A percentile compares a stretch with the other conserved stretches of the same genome.
These are phyloP conservation scores for Bombus waltoni DNA, from an alignment of 1,140 invertebrate genomes.

Conservation along the genomic window DNA sequence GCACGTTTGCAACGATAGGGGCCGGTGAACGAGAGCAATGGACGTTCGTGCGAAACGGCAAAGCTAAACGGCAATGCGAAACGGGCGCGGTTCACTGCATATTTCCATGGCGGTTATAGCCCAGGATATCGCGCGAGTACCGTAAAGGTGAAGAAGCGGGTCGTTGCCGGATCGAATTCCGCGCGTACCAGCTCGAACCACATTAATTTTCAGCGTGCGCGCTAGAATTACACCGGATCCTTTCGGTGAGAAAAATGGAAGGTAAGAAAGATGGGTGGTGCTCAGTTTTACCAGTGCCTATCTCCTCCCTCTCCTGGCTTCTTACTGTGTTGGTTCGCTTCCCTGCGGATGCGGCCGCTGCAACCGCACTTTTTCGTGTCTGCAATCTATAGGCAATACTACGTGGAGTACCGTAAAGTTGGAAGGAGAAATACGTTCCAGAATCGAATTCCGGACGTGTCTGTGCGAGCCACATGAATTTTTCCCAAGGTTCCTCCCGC, in stretches of 20 bases:
- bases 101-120: constrained; percentile 45
- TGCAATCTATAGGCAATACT: constrained; percentile 6
- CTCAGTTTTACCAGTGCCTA: background rate
- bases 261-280: background rate
- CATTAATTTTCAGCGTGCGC: constrained; percentile 57
- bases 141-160: constrained; percentile 63
- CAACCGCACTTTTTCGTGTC: constrained; percentile 42
- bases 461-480: constrained; percentile 39
- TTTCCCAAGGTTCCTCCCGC: background rate
- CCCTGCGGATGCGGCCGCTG: constrained; percentile 18
- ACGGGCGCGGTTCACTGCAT: constrained; percentile 47
- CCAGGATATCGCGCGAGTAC: constrained; percentile 49
- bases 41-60: background rate
- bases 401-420: constrained; percentile 41
- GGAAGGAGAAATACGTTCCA: constrained; percentile 34
- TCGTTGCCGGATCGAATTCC: constrained; percentile 57
- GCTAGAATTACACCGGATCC: constrained; percentile 51
- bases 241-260: constrained; percentile 30
- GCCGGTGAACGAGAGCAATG: background rate
- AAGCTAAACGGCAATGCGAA: constrained; percentile 20
- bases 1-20: background rate
- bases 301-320: background rate
- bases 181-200: constrained; percentile 28
- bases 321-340: background rate
- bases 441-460: constrained; percentile 43